Evolutionary conservation across 2,113 vertebrate genomes (phyloP).

Genomic region (Corythoichthys haematopterus): DNA sequence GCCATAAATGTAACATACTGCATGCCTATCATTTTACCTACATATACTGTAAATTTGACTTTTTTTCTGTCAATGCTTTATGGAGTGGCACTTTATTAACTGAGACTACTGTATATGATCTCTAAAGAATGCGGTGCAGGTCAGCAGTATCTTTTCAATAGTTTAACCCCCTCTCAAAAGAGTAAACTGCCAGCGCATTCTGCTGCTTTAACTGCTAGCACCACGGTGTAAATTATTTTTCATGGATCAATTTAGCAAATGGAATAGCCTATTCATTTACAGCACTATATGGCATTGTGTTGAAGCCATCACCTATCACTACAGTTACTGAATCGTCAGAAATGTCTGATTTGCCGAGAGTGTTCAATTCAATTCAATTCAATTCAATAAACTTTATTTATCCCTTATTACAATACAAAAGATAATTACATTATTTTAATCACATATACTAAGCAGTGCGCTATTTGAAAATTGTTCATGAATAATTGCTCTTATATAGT

Average conservation of each 20-base stretch:
- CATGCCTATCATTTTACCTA: constrained; percentile 38
- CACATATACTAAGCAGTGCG: constrained; percentile 51
- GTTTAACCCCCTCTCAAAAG: constrained; percentile 25
- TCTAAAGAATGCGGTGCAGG: constrained; percentile 33
- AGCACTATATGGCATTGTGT: constrained; percentile 36
- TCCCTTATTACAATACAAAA: constrained; percentile 44
- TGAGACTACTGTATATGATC: constrained; percentile 20
- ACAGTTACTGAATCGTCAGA: constrained; percentile 19
- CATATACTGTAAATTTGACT: constrained; percentile 15
- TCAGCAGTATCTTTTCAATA: constrained; percentile 34
- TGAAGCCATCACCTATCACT: constrained; percentile 27
- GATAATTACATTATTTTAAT: constrained; percentile 67
- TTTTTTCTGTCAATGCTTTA: background rate
- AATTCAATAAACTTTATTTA: too few species aligned
- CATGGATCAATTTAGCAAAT: constrained; percentile 48
- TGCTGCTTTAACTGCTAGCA: constrained; percentile 35
- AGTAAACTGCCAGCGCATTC: constrained; percentile 6
- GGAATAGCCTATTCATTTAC: constrained; percentile 34
- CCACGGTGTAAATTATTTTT: constrained; percentile 35
- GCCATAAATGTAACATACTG: constrained; percentile 15
- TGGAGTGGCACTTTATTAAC: constrained; percentile 47
- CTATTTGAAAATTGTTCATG: constrained; percentile 53
- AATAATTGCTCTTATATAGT: constrained; percentile 53
- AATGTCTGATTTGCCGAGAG: constrained; percentile 35
- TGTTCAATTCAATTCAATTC: background rate